Evolutionary conservation across 2,888 invertebrate genomes (phyloP).

Genomic region (Poecilus cupreus): DNA sequence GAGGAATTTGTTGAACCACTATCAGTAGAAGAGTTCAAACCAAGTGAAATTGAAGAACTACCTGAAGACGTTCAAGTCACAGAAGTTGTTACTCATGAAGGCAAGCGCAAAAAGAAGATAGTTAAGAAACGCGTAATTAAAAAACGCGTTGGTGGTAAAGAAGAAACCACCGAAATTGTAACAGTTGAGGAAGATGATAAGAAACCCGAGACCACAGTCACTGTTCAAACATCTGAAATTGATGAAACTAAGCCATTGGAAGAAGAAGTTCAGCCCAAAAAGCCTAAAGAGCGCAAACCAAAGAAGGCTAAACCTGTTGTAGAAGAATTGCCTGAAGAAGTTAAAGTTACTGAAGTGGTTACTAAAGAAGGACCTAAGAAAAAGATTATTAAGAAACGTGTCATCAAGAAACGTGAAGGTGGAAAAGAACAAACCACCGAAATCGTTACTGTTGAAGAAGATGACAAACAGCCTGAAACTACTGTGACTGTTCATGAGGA

Average conservation of each 20-base stretch:
- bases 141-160: conserved; percentile 66
- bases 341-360: conserved; percentile 63
- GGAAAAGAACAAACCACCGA: conserved; percentile 70
- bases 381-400: conserved; percentile 66
- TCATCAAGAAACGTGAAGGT: conserved; percentile 67
- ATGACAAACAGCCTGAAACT: conserved; percentile 71
- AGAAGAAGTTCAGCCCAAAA: conserved; percentile 59
- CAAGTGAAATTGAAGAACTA: conserved; percentile 62
- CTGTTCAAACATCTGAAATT: conserved; percentile 66
- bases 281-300: conserved; percentile 23
- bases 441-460: conserved; percentile 69
- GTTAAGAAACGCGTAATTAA: conserved; percentile 68
- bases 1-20: conserved; percentile 45
- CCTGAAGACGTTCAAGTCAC: conserved; percentile 64
- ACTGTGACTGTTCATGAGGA: conserved; percentile 70
- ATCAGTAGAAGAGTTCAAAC: conserved; percentile 60
- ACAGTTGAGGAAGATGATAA: conserved; percentile 69
- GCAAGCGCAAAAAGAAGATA: conserved; percentile 66
- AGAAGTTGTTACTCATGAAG: conserved; percentile 63
- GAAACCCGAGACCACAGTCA: conserved; percentile 68
- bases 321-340: conserved; percentile 62
- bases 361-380: conserved; percentile 66
- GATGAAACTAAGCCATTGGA: conserved; percentile 61
- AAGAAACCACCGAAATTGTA: conserved; percentile 68
- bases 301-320: conserved; percentile 39